These are phyloP conservation scores for Babyrousa celebensis DNA, from an alignment of 2,797 vertebrate species.

Conservation along the genomic window DNA sequence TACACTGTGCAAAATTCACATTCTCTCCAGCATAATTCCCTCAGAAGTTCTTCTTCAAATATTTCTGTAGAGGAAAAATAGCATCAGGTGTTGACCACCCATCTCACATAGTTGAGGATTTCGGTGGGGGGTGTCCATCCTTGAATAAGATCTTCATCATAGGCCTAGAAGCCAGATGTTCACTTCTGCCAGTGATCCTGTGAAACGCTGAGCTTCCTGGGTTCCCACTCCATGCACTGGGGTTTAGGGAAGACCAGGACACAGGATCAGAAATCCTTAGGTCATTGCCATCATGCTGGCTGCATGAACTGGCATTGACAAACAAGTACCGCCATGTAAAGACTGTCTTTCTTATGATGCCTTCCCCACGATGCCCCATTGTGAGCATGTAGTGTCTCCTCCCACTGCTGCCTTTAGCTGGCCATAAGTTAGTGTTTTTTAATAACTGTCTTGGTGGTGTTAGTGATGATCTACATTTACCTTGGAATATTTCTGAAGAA, in stretches of 20 bases:
- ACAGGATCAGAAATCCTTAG: background rate
- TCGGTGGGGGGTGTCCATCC: too few species aligned
- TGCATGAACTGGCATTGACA: background rate
- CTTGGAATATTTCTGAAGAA: slow-evolving; percentile 15
- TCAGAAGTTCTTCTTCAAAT: background rate
- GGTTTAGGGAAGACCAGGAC: background rate
- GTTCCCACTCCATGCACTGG: background rate
- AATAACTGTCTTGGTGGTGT: background rate
- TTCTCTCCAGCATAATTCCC: background rate
- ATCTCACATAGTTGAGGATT: background rate
- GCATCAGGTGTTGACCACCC: slow-evolving; percentile 1
- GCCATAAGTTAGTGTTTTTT: background rate
- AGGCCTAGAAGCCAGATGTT: background rate
- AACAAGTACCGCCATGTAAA: background rate
- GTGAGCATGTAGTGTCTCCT: background rate
- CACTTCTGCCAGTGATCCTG: background rate
- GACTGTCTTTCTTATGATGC: background rate
- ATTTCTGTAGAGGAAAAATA: background rate
- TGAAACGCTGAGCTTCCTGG: background rate
- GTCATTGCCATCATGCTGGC: background rate
- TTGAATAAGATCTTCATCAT: background rate
- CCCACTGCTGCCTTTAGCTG: background rate
- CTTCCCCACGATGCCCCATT: background rate
- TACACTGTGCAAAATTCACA: background rate
- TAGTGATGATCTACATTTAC: background rate